These are phyloP conservation scores for Trachelus stipa DNA, from an alignment of 2,888 invertebrate genomes.

Conservation along the genomic window DNA sequence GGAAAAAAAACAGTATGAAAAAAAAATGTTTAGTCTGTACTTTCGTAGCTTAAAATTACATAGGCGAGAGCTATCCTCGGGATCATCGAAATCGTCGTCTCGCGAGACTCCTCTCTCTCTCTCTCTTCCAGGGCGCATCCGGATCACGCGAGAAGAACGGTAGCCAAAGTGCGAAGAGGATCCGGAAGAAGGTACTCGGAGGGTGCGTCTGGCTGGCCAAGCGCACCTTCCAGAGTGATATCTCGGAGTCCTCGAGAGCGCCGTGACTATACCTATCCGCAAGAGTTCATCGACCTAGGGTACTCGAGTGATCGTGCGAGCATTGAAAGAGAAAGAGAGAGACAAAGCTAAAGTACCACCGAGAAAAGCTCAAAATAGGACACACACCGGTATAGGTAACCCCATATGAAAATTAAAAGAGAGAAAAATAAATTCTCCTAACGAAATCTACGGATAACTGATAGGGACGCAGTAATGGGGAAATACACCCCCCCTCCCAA, in stretches of 20 bases:
- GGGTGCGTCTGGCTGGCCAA: background rate
- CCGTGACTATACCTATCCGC: background rate
- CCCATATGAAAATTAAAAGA: background rate
- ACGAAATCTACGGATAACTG: background rate
- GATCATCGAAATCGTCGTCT: background rate
- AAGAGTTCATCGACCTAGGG: background rate
- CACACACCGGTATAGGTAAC: background rate
- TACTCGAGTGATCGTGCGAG: background rate
- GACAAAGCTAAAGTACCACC: background rate
- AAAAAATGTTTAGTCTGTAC: background rate
- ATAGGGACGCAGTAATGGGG: too few species aligned
- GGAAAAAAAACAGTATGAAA: too few species aligned
- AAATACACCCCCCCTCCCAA: background rate
- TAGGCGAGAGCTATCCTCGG: background rate
- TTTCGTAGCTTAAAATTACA: background rate
- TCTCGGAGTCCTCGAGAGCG: background rate
- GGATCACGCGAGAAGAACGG: background rate
- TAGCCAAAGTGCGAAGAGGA: background rate
- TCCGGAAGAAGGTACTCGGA: background rate
- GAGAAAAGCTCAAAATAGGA: background rate
- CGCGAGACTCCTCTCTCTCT: background rate
- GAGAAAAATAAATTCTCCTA: background rate
- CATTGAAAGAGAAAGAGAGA: background rate
- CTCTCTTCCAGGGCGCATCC: background rate
- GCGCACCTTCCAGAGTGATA: background rate